These are phyloP conservation scores for Pachyrhynchus sulphureomaculatus DNA, from an alignment of 1,140 invertebrate genomes.

Conservation along the genomic window DNA sequence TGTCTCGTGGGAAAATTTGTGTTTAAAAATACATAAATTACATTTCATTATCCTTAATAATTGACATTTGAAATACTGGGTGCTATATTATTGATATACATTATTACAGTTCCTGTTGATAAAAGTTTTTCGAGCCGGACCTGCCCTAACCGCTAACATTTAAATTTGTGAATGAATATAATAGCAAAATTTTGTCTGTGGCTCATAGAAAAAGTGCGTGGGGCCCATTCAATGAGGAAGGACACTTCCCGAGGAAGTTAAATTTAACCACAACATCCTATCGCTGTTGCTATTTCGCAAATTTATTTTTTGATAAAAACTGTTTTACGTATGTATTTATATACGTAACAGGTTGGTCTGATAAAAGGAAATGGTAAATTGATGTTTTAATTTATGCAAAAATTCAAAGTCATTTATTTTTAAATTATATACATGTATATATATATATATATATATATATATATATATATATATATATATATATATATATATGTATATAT, in stretches of 20 bases:
- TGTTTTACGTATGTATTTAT: background rate
- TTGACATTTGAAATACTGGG: too few relatives aligned
- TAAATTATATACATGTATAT: too few relatives aligned
- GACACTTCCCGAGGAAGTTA: slow-evolving; percentile 38
- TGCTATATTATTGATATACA: too few relatives aligned
- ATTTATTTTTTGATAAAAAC: background rate
- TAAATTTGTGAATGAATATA: background rate
- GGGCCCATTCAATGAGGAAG: slow-evolving; percentile 37
- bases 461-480: too few relatives aligned
- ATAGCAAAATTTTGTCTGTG: background rate
- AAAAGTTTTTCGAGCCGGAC: background rate
- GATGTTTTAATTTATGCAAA: too few relatives aligned
- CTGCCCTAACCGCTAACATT: background rate
- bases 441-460: too few relatives aligned
- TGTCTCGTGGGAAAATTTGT: too few relatives aligned
- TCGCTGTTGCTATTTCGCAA: background rate
- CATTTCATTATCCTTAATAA: too few relatives aligned
- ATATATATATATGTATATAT: too few relatives aligned
- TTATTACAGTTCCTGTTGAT: too few relatives aligned
- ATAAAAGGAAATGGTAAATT: background rate
- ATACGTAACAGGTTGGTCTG: background rate
- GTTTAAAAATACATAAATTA: too few relatives aligned
- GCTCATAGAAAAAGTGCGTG: slow-evolving; percentile 15
- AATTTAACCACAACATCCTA: slow-evolving; percentile 37
- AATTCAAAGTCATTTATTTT: too few relatives aligned